Conservation (phyloP, 2,797 vertebrate species). For the Champsocephalus esox region DNA sequence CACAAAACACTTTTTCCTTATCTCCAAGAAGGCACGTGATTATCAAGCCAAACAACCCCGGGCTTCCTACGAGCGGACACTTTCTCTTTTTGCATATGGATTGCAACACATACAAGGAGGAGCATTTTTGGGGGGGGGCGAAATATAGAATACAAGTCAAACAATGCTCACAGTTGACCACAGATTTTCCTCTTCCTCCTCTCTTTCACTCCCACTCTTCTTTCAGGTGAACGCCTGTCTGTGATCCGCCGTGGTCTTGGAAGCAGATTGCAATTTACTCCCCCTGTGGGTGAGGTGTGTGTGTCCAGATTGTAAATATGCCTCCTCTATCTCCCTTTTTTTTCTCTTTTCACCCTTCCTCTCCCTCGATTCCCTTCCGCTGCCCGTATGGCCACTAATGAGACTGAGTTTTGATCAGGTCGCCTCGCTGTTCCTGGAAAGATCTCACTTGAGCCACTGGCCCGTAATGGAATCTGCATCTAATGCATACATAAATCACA, state of each 20-base stretch:
- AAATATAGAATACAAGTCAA: constrained; percentile 13
- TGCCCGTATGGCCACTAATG: constrained; percentile 96
- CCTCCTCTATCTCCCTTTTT: constrained; percentile 81
- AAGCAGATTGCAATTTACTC: constrained; percentile 93
- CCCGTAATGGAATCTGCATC: constrained; percentile 99
- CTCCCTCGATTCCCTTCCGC: constrained; percentile 66
- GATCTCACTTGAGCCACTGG: constrained; percentile 98
- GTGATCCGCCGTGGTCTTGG: constrained; percentile 74
- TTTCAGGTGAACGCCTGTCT: constrained; percentile 69
- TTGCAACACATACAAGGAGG: constrained; percentile 31
- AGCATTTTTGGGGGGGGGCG: constrained; percentile 12
- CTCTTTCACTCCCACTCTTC: constrained; percentile 62
- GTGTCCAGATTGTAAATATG: constrained; percentile 99
- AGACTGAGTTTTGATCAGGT: constrained; percentile 98
- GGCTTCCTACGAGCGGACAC: constrained; percentile 59
- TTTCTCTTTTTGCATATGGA: constrained; percentile 56
- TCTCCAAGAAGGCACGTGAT: constrained; percentile 80
- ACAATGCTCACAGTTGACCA: constrained; percentile 61
- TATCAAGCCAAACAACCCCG: constrained; percentile 82
- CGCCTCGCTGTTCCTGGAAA: constrained; percentile 95
- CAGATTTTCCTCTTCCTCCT: constrained; percentile 45
- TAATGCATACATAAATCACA: constrained; percentile 99
- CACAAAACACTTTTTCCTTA: constrained; percentile 85
- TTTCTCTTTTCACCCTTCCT: constrained; percentile 56
- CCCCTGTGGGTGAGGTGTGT: constrained; percentile 87